Evolutionary conservation across 2,797 vertebrate genomes (phyloP), one percentile per base, ranked within the genome.

Genomic region (Crocodylus rhombifer): DNA sequence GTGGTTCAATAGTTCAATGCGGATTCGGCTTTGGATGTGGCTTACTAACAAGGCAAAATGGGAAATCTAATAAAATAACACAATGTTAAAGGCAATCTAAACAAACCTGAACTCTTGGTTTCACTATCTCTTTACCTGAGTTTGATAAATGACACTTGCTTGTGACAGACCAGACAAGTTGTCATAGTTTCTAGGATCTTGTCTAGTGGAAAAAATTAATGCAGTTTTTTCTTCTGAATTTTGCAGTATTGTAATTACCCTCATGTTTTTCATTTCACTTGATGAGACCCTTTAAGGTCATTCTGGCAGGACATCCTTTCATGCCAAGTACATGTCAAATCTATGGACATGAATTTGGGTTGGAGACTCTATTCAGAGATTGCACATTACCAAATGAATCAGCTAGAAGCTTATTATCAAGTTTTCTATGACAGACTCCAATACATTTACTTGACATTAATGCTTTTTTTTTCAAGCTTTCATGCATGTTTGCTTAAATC

Each of bases 331-430:
- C 92, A 95, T 86, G 80, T 97, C 96, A 97, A 86, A 84, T 95
- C 84, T 88, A 58, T 62, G 80, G 94, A 92, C 93, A 78, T 90
- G 95, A 80, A 90, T 93, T 87, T 87, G 80, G 87, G 82, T 94
- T 96, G 96, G 84, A 91, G 75, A 87, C 25, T 82, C 88, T 95
- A 95, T 96, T 97, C 93, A 95, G 94, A 93, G 82, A 82, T 89
- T 71, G 89, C 55, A 90, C 13, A 28, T 95, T 96, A 97, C 94
- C 95, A 91, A 96, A 95, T 96, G 94, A 97, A 97, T 97, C 95
- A 95, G 91, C 93, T 88, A 88, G 88, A 97, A 97, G 96, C 74
- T 90, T 95, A 97, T 97, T 98, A 97, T 96, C 87, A 96, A 96
- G 94, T 96, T 93, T 92, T 84, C 90, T 95, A 85, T 97, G 96